Base-by-base conservation (phyloP, 2,113 vertebrate genomes). In the Coregonus clupeaformis region DNA sequence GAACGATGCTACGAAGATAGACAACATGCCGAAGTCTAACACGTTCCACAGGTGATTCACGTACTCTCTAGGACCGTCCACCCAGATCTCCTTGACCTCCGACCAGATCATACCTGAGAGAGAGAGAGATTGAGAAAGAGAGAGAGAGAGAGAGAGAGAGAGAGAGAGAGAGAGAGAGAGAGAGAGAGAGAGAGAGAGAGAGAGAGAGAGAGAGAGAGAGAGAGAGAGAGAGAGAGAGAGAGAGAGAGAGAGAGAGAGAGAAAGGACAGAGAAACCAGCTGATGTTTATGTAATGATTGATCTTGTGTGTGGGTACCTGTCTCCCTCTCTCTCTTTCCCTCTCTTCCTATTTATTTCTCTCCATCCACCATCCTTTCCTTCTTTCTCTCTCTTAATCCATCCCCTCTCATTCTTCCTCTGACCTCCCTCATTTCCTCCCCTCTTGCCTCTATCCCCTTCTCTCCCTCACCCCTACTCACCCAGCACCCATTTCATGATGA, bases 401-500 rank as follows among this genome's bases (percentile, higher is more conserved):
- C 60, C 16, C 36, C 64, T 30, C 60, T 49, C n/a, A 42, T 42
- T 11, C 36, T 11, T 11, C 36, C 36, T 42, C 9, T 11, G 2
- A 42, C 14, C 16, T 18, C 25, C 24, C 27, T 27, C 25, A 42
- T 42, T 42, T 11, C 27, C 64, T 66, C 25, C 14, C 25, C 36
- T 42, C 36, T 42, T 42, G 18, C 11, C 29, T 5, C 64, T 3
- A 3, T 18, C 29, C 13, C 13, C 14, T 18, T 11, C 36, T 24
- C 25, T 6, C 27, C 12, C 30, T 67, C 18, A 18, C 67, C 12
- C 9, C 18, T 67, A 85, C 95, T 97, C 92, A 98, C 97, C 97
- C 83, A 99, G 78, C 49, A 99, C 96, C 97, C 97, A 99, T 82
- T 98, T 98, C 96, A 99, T 98, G 90, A 99, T 99, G 86, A 99